A percentile compares a stretch with the other conserved stretches of the same genome.
Evolutionary conservation across 2,113 vertebrate species (phyloP).

Genomic region (Seriola quinqueradiata): DNA sequence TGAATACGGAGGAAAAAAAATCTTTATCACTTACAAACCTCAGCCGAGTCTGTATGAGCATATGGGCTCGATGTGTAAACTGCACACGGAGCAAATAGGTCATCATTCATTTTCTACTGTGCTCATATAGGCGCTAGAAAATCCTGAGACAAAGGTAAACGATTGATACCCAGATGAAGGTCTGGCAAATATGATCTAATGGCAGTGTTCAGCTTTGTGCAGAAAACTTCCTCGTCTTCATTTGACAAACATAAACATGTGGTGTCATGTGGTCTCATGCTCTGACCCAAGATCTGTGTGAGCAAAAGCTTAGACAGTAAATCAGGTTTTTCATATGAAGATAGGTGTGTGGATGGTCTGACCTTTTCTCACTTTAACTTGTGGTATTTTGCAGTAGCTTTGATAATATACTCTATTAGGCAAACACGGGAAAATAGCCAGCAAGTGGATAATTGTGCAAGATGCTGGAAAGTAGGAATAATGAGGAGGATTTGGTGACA

Average conservation of each 20-base stretch:
- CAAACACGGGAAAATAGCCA: conserved; percentile 1
- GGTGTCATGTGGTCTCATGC: neutral
- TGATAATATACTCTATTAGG: neutral
- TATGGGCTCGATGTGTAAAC: neutral
- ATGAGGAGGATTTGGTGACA: conserved; percentile 10
- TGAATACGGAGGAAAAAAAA: neutral
- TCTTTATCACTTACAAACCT: neutral
- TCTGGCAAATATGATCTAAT: too few relatives aligned
- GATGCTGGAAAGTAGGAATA: conserved; percentile 2
- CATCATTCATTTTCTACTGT: neutral
- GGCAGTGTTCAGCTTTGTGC: too few relatives aligned
- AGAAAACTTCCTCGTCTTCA: too few relatives aligned
- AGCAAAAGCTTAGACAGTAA: neutral
- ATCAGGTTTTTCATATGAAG: neutral
- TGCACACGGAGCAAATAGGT: neutral
- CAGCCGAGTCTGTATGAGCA: neutral
- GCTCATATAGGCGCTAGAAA: neutral
- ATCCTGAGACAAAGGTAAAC: neutral
- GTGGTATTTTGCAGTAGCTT: neutral
- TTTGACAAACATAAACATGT: neutral
- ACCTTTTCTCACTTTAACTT: neutral
- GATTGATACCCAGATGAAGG: neutral
- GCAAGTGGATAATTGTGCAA: neutral
- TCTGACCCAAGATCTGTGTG: neutral
- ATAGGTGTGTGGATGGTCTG: neutral